phyloP scores from a whole-genome alignment of 1,140 invertebrate species.

The Marisa cornuarietis region DNA sequence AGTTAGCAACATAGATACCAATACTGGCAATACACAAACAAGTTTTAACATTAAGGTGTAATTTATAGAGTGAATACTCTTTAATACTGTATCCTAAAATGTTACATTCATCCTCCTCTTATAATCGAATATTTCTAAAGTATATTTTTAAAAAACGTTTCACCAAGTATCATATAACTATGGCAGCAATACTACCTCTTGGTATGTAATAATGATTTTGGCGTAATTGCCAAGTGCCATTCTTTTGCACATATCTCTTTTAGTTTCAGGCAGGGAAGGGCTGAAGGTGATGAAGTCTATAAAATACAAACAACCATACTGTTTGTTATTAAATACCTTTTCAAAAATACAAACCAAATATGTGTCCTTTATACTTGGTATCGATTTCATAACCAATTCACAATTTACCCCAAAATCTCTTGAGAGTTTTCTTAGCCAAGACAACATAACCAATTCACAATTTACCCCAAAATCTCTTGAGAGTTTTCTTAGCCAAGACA shows the following conservation, averaged over 20 bases:
- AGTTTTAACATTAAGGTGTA: no score
- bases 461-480: no score
- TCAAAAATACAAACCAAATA: not conserved
- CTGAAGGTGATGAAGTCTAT: conserved; percentile 58
- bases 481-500: no score
- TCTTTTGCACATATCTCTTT: conserved; percentile 54
- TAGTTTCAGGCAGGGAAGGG: conserved; percentile 57
- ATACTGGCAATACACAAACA: no score
- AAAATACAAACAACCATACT: conserved; percentile 25
- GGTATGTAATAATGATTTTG: conserved; percentile 66
- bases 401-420: no score
- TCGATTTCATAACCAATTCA: no score
- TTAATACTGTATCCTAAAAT: not conserved
- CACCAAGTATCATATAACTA: no score
- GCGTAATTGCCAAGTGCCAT: conserved; percentile 62
- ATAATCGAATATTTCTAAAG: not conserved
- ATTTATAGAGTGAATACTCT: not conserved
- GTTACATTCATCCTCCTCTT: not conserved
- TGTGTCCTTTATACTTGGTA: not conserved
- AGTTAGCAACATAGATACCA: no score
- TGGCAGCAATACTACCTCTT: conserved; percentile 47
- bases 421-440: no score
- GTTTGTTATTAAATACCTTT: not conserved
- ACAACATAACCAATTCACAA: no score
- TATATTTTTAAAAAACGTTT: no score